These are phyloP conservation scores for Spheniscus humboldti DNA, from an alignment of 2,797 vertebrate species.

Conservation along the genomic window DNA sequence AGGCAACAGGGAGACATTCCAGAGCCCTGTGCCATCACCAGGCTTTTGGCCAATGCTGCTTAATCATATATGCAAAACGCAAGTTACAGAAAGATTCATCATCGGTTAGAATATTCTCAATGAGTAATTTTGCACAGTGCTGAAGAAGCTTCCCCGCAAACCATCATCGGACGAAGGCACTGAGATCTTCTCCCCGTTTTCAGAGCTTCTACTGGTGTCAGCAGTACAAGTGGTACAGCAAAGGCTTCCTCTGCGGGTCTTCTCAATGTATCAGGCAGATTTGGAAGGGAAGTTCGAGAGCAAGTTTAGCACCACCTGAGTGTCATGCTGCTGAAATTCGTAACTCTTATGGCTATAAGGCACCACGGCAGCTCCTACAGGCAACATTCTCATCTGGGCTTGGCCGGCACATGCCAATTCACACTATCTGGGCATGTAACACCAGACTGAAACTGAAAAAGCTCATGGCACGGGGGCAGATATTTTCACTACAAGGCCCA, in stretches of 20 bases:
- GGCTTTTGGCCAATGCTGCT: slow-evolving; percentile 35
- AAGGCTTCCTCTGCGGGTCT: neutral
- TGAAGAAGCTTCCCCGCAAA: neutral
- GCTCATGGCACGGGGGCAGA: neutral
- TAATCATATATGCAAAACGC: slow-evolving; percentile 7
- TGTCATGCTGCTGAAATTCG: neutral
- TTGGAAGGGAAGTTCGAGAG: neutral
- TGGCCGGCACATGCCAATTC: neutral
- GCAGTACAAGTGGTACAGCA: neutral
- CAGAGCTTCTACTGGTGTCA: neutral
- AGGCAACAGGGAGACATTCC: slow-evolving; percentile 52
- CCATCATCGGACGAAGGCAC: neutral
- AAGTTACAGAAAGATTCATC: neutral
- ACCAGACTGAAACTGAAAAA: neutral
- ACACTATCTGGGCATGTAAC: neutral
- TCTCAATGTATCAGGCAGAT: neutral
- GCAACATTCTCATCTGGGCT: neutral
- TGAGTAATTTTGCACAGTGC: neutral
- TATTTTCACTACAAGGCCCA: neutral
- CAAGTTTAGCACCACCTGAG: neutral
- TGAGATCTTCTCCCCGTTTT: neutral
- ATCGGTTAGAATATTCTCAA: neutral
- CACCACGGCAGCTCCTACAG: neutral
- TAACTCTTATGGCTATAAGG: neutral
- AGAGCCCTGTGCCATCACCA: slow-evolving; percentile 35